A percentile compares a stretch with the other conserved stretches of the same genome.
phyloP scores from a whole-genome alignment of 53 echinoderm and acorn worm species.

The Crossaster papposus region DNA sequence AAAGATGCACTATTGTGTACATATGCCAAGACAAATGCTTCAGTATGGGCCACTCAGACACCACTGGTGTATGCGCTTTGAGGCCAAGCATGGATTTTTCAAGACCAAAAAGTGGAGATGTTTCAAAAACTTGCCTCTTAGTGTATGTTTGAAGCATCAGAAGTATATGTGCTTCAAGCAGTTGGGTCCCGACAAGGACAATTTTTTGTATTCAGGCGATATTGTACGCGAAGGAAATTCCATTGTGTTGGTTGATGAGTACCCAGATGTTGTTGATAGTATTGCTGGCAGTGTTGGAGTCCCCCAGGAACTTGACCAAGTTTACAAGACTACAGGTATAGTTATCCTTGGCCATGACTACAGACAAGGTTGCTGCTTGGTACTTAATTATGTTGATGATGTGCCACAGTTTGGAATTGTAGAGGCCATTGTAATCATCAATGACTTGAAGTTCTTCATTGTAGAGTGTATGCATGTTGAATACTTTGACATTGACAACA shows the following conservation, averaged over 20 bases:
- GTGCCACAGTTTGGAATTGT: slow-evolving; percentile 63
- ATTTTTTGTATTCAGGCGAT: slow-evolving; percentile 60
- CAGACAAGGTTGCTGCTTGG: slow-evolving; percentile 53
- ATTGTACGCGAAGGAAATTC: slow-evolving; percentile 61
- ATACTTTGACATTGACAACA: slow-evolving; percentile 48
- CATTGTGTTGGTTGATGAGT: slow-evolving; percentile 20
- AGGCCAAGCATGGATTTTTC: slow-evolving; percentile 66
- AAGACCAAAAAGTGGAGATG: slow-evolving; percentile 64
- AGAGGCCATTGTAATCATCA: slow-evolving; percentile 34
- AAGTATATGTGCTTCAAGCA: slow-evolving; percentile 74
- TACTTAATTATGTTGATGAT: slow-evolving; percentile 50
- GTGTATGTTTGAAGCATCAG: slow-evolving; percentile 63
- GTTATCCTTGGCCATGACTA: slow-evolving; percentile 58
- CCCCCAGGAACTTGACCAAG: neutral
- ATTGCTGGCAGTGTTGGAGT: slow-evolving; percentile 13
- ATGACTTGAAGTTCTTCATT: slow-evolving; percentile 58
- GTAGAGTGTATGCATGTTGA: slow-evolving; percentile 25
- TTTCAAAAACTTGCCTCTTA: slow-evolving; percentile 75
- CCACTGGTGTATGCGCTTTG: slow-evolving; percentile 72
- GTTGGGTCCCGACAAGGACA: slow-evolving; percentile 23
- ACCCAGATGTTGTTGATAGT: slow-evolving; percentile 50
- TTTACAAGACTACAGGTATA: slow-evolving; percentile 41
- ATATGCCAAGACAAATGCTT: slow-evolving; percentile 66
- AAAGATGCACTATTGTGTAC: slow-evolving; percentile 76
- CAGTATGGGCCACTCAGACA: slow-evolving; percentile 55